Conservation (phyloP, 92 coral and sea anemone species). For the Heliopora coerulea region DNA sequence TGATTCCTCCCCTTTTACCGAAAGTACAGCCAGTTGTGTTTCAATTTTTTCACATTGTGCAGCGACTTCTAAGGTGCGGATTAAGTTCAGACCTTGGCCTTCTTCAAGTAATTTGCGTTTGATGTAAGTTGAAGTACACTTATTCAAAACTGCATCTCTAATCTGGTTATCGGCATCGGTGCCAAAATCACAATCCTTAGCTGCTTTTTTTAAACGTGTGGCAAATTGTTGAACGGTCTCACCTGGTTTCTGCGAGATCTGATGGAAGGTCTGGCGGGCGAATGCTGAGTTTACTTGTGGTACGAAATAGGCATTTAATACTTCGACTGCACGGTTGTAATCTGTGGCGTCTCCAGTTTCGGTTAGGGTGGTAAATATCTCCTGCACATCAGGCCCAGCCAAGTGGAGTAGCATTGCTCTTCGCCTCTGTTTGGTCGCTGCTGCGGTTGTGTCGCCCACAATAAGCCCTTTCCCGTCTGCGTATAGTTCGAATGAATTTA, state of each 20-base stretch:
- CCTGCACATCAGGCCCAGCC: slow-evolving; percentile 30
- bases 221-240: neutral
- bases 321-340: neutral
- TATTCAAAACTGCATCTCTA: slow-evolving; percentile 54
- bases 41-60: slow-evolving; percentile 50
- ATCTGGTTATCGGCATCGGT: slow-evolving; percentile 39
- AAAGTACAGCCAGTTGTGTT: slow-evolving; percentile 39
- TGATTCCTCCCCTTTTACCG: slow-evolving; percentile 6
- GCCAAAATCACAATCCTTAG: slow-evolving; percentile 3
- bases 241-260: neutral
- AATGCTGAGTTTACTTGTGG: slow-evolving; percentile 1
- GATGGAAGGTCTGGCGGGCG: slow-evolving; percentile 8
- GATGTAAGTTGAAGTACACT: slow-evolving; percentile 46
- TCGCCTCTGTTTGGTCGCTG: no score
- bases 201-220: neutral
- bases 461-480: slow-evolving; percentile 5
- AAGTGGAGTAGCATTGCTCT: slow-evolving; percentile 6
- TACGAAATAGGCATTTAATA: slow-evolving; percentile 4
- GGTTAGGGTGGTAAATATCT: slow-evolving; percentile 9
- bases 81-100: slow-evolving; percentile 23
- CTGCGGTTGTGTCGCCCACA: no score
- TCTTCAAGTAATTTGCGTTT: slow-evolving; percentile 42
- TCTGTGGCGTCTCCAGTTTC: slow-evolving; percentile 16
- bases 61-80: slow-evolving; percentile 34
- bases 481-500: slow-evolving; percentile 3